Evolutionary conservation across 2,888 invertebrate genomes (phyloP).

Genomic region (Phytoseiulus persimilis): DNA sequence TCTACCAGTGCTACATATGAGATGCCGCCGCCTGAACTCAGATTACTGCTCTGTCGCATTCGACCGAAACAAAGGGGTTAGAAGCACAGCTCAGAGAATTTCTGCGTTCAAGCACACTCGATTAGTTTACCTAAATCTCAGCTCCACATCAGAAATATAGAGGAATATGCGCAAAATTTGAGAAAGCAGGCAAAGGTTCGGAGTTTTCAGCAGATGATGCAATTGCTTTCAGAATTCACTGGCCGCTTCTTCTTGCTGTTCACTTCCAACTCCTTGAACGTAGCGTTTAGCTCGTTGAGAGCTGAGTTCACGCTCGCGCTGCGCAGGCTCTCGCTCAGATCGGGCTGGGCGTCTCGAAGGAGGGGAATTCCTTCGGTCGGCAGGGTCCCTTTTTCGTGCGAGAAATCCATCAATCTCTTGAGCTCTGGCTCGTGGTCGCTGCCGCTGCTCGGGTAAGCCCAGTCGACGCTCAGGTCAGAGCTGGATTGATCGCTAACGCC

Average conservation of each 20-base stretch:
- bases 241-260: slow-evolving; percentile 40
- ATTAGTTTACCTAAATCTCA: not conserved
- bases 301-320: slow-evolving; percentile 26
- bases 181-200: not conserved
- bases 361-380: not conserved
- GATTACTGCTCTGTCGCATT: not conserved
- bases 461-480: slow-evolving; percentile 25
- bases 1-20: not conserved
- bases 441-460: slow-evolving; percentile 15
- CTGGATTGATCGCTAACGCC: not conserved
- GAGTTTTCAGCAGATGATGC: not conserved
- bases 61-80: not conserved
- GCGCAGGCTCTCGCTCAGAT: not conserved
- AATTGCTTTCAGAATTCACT: slow-evolving; percentile 28
- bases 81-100: not conserved
- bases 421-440: slow-evolving; percentile 20
- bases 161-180: not conserved
- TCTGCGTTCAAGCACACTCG: not conserved
- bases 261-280: slow-evolving; percentile 23
- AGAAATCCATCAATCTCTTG: slow-evolving; percentile 23
- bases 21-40: not conserved
- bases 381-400: not conserved
- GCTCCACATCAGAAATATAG: not conserved
- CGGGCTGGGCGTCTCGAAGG: not conserved
- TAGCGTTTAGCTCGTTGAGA: slow-evolving; percentile 11